These are phyloP conservation scores for Xenentodon cancila DNA, from an alignment of 2,797 vertebrate species.

Conservation along the genomic window DNA sequence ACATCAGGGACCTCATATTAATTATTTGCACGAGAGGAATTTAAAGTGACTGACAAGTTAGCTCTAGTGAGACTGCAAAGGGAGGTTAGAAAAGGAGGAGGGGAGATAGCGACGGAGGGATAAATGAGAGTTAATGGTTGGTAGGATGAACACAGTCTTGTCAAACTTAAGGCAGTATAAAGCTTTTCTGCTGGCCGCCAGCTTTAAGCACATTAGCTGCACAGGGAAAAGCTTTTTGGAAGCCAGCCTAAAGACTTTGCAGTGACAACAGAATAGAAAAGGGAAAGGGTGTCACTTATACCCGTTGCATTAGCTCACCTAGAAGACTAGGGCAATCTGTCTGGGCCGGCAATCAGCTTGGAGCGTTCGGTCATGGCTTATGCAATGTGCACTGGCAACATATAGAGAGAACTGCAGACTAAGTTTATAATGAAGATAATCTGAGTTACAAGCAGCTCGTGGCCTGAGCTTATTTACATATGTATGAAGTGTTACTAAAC, in stretches of 20 bases:
- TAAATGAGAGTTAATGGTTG: conserved; percentile 48
- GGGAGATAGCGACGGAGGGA: conserved; percentile 43
- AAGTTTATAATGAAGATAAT: conserved; percentile 59
- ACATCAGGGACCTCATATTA: conserved; percentile 79
- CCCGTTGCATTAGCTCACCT: conserved; percentile 65
- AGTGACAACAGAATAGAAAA: conserved; percentile 69
- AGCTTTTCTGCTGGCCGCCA: conserved; percentile 74
- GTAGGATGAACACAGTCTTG: conserved; percentile 69
- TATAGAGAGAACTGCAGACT: conserved; percentile 42
- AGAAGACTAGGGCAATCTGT: conserved; percentile 53
- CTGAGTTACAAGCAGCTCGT: conserved; percentile 47
- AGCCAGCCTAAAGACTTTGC: conserved; percentile 79
- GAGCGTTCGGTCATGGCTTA: conserved; percentile 59
- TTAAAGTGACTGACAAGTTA: conserved; percentile 83
- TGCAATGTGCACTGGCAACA: conserved; percentile 42
- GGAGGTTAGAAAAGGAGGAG: conserved; percentile 27
- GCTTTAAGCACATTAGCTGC: conserved; percentile 83
- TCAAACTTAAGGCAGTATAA: conserved; percentile 77
- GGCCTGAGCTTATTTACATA: conserved; percentile 47
- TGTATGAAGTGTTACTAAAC: neutral
- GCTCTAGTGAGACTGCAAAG: conserved; percentile 57
- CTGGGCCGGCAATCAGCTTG: conserved; percentile 56
- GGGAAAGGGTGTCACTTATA: conserved; percentile 61
- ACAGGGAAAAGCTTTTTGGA: conserved; percentile 81
- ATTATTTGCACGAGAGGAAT: conserved; percentile 84